phyloP scores from a whole-genome alignment of 2,888 invertebrate genomes.

The Monoplex corrugatus region DNA sequence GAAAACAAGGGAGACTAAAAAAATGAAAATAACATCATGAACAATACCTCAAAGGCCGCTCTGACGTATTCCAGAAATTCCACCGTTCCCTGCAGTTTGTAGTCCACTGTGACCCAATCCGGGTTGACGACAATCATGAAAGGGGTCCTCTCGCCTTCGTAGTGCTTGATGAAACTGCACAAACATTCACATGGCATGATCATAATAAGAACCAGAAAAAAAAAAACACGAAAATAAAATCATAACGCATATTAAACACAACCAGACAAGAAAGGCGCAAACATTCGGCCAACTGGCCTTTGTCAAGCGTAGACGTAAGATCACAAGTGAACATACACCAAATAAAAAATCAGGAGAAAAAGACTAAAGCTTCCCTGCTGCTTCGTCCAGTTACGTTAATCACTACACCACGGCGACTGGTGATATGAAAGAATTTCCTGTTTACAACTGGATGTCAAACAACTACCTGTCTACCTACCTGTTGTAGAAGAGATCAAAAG shows the following conservation, averaged over 20 bases:
- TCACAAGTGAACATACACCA: too few species aligned
- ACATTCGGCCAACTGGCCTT: too few species aligned
- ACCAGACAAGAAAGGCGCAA: too few species aligned
- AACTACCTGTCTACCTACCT: constrained; percentile 59
- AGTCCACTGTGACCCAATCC: constrained; percentile 61
- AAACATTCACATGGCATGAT: not conserved
- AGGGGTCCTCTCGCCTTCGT: constrained; percentile 65
- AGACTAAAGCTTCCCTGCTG: too few species aligned
- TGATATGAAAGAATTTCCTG: too few species aligned
- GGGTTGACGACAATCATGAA: constrained; percentile 66
- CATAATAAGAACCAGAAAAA: not conserved
- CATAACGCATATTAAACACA: too few species aligned
- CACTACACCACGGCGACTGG: not conserved
- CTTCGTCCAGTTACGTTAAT: too few species aligned
- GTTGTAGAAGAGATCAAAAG: constrained; percentile 68
- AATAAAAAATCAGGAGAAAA: too few species aligned
- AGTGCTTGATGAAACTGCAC: constrained; percentile 66
- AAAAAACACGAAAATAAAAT: too few species aligned
- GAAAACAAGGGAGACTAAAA: too few species aligned
- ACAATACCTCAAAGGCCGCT: constrained; percentile 66
- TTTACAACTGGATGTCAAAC: too few species aligned
- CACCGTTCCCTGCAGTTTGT: constrained; percentile 62
- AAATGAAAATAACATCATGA: not conserved
- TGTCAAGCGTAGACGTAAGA: too few species aligned
- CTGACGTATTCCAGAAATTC: constrained; percentile 68